Evolutionary conservation across 2,797 vertebrate species (phyloP).

Genomic region (Cirrhinus molitorella): DNA sequence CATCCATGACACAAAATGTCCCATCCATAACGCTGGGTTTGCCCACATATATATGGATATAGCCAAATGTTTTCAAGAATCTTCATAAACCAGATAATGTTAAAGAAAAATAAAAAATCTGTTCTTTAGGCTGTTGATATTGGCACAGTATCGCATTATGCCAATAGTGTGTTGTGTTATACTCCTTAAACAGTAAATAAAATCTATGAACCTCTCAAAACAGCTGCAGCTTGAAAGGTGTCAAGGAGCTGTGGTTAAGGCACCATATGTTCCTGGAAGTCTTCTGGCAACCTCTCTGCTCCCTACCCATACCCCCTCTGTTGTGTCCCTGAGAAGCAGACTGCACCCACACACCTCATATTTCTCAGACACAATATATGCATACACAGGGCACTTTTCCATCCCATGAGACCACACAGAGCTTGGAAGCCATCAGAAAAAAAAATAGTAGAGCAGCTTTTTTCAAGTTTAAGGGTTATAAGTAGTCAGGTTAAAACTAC

Average conservation of each 20-base stretch:
- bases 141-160: not conserved
- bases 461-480: too few species aligned
- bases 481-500: too few species aligned
- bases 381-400: not conserved
- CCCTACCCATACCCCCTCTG: slow-evolving; percentile 50
- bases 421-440: too few species aligned
- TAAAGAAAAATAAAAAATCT: not conserved
- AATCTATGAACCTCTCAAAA: slow-evolving; percentile 22
- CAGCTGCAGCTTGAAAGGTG: slow-evolving; percentile 47
- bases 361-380: slow-evolving; percentile 38
- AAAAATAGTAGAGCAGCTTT: too few species aligned
- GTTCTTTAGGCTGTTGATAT: not conserved
- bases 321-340: slow-evolving; percentile 49
- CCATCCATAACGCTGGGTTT: too few species aligned
- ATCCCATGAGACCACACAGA: not conserved
- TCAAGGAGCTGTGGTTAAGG: slow-evolving; percentile 38
- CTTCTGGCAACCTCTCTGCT: slow-evolving; percentile 53
- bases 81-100: not conserved
- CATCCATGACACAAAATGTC: too few species aligned
- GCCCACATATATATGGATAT: too few species aligned
- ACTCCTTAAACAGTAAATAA: slow-evolving; percentile 29
- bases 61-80: not conserved
- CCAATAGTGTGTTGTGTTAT: not conserved
- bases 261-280: slow-evolving; percentile 56
- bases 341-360: slow-evolving; percentile 48